These are phyloP conservation scores for Oceanodroma leucorhoa DNA, from an alignment of 2,797 vertebrate species.

Conservation along the genomic window DNA sequence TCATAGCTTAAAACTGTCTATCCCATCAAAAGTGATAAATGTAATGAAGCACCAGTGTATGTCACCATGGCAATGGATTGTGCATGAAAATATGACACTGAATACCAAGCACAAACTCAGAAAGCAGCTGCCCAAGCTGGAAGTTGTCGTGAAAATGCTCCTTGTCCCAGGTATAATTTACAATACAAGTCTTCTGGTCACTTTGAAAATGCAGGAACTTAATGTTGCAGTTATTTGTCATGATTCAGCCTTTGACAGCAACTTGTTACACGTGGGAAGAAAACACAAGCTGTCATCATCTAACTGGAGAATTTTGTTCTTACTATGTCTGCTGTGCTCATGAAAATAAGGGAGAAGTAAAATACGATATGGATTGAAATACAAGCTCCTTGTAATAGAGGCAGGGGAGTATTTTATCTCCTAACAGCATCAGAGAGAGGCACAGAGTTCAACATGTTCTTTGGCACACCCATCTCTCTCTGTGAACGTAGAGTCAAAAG, in stretches of 20 bases:
- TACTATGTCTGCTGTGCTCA: neutral
- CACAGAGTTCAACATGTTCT: neutral
- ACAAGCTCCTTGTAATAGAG: neutral
- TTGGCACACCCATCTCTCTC: neutral
- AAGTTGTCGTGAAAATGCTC: neutral
- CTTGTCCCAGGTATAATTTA: neutral
- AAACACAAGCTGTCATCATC: neutral
- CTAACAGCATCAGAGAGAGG: neutral
- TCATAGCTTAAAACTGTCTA: neutral
- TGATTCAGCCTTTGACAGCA: neutral
- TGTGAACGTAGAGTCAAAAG: neutral
- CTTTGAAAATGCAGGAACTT: neutral
- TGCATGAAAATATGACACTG: neutral
- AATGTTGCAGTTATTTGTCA: neutral
- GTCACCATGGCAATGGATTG: neutral
- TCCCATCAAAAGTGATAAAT: neutral
- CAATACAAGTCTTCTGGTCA: neutral
- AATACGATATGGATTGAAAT: neutral
- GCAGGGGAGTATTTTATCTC: neutral
- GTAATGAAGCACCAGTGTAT: neutral
- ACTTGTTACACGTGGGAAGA: neutral
- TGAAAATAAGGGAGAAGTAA: neutral
- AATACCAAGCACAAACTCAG: neutral
- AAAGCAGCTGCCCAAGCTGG: neutral
- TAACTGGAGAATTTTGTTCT: neutral